A percentile compares a stretch with the other conserved stretches of the same genome.
phyloP scores from a whole-genome alignment of 2,888 invertebrate species.

The Trachelus tabidus region DNA sequence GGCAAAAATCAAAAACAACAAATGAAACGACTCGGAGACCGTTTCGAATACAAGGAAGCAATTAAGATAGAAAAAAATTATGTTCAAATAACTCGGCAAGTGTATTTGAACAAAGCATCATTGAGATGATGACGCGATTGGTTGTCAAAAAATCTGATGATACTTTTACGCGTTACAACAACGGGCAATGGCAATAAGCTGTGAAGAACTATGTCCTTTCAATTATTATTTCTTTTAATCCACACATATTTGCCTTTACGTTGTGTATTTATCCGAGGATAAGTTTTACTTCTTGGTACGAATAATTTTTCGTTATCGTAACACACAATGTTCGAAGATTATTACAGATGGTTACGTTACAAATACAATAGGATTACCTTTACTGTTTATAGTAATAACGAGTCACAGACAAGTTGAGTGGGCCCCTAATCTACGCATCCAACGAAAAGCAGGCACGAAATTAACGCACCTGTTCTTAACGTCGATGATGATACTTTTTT shows the following conservation, averaged over 20 bases:
- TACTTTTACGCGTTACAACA: conserved; percentile 1
- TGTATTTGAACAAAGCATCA: neutral
- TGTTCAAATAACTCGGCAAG: neutral
- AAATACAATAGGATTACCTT: conserved; percentile 40
- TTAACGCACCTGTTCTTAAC: conserved; percentile 23
- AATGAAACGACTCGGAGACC: neutral
- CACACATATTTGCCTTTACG: neutral
- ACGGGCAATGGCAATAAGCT: neutral
- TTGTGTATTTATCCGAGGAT: neutral
- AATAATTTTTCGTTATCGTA: conserved; percentile 25
- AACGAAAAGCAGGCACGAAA: conserved; percentile 50
- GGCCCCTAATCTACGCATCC: conserved; percentile 55
- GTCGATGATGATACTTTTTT: conserved; percentile 39
- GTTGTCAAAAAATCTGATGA: neutral
- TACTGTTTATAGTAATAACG: conserved; percentile 31
- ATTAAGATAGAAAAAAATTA: conserved; percentile 10
- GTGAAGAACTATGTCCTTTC: neutral
- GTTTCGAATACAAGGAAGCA: conserved; percentile 11
- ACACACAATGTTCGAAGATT: conserved; percentile 36
- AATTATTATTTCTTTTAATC: neutral
- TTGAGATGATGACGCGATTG: neutral
- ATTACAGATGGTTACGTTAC: conserved; percentile 34
- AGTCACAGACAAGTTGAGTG: conserved; percentile 51
- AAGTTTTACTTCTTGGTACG: neutral
- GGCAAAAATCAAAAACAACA: conserved; percentile 27